A percentile compares a stretch with the other conserved stretches of the same genome.
phyloP scores from a whole-genome alignment of 1,140 invertebrate genomes.

The Drosophila murphyi region DNA sequence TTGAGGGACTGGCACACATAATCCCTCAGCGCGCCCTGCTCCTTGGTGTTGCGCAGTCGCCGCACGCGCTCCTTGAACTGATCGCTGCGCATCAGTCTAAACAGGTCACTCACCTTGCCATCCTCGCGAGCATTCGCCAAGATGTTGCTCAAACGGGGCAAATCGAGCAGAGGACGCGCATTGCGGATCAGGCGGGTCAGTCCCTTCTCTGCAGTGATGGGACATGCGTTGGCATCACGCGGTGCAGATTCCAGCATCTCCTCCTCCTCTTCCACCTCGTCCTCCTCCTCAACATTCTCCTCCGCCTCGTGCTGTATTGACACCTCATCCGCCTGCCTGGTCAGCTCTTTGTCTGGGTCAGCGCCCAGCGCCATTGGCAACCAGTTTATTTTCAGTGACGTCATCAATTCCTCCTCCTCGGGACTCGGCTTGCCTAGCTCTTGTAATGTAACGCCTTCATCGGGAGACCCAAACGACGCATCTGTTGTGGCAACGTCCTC shows the following conservation, averaged over 20 bases:
- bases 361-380: constrained; percentile 13
- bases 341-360: not conserved
- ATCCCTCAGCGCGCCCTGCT: constrained; percentile 41
- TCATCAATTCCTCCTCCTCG: constrained; percentile 20
- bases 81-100: constrained; percentile 46
- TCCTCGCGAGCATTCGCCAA: constrained; percentile 58
- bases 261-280: not conserved
- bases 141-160: constrained; percentile 47
- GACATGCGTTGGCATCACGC: constrained; percentile 47
- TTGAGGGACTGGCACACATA: constrained; percentile 51
- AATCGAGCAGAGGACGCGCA: constrained; percentile 51
- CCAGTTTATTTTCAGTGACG: constrained; percentile 55
- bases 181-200: constrained; percentile 53
- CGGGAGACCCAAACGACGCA: constrained; percentile 28
- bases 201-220: constrained; percentile 32
- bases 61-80: constrained; percentile 30
- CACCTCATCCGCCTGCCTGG: constrained; percentile 13
- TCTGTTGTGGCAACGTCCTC: constrained; percentile 18
- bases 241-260: not conserved
- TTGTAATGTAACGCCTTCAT: not conserved
- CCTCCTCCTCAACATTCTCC: not conserved
- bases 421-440: constrained; percentile 21
- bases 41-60: constrained; percentile 39
- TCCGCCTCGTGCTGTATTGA: not conserved
- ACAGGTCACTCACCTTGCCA: constrained; percentile 39